A percentile compares a stretch with the other conserved stretches of the same genome.
phyloP scores from a whole-genome alignment of 35 echinoderm and acorn worm species.

The Strongylocentrotus purpuratus region DNA sequence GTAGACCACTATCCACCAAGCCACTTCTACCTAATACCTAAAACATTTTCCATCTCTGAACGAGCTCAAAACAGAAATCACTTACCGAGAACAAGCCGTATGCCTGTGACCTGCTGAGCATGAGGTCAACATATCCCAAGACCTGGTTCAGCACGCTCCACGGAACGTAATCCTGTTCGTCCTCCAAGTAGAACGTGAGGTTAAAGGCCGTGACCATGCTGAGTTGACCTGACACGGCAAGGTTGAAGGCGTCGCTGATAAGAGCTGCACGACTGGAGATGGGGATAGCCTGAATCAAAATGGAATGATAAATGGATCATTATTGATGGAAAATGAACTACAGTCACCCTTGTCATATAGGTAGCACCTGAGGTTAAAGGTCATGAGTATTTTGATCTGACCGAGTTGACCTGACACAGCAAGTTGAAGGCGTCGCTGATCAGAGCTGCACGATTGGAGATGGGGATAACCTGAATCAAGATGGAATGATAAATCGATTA shows the following conservation, averaged over 20 bases:
- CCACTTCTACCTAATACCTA: too few relatives aligned
- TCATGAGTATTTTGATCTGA: slow-evolving; percentile 56
- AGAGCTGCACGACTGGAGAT: slow-evolving; percentile 55
- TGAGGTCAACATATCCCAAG: slow-evolving; percentile 80
- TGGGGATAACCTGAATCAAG: slow-evolving; percentile 36
- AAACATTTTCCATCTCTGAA: too few relatives aligned
- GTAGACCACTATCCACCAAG: too few relatives aligned
- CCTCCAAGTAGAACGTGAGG: slow-evolving; percentile 69
- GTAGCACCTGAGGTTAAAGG: slow-evolving; percentile 67
- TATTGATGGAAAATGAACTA: neutral
- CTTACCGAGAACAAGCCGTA: slow-evolving; percentile 87
- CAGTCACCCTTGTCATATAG: slow-evolving; percentile 69
- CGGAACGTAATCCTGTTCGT: slow-evolving; percentile 83
- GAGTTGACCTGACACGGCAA: slow-evolving; percentile 51
- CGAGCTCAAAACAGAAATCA: too few relatives aligned
- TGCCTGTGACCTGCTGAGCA: slow-evolving; percentile 68
- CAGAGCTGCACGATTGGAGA: slow-evolving; percentile 48
- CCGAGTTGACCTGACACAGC: slow-evolving; percentile 46
- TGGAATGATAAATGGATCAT: neutral
- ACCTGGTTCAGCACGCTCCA: slow-evolving; percentile 71
- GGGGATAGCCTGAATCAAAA: slow-evolving; percentile 33
- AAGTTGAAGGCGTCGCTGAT: slow-evolving; percentile 70
- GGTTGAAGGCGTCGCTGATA: slow-evolving; percentile 67
- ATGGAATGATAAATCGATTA: neutral
- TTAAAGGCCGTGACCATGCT: slow-evolving; percentile 62